Evolutionary conservation across 2,888 invertebrate species (phyloP), one percentile per base, ranked within the genome.

Genomic region (Perdita meconis): DNA sequence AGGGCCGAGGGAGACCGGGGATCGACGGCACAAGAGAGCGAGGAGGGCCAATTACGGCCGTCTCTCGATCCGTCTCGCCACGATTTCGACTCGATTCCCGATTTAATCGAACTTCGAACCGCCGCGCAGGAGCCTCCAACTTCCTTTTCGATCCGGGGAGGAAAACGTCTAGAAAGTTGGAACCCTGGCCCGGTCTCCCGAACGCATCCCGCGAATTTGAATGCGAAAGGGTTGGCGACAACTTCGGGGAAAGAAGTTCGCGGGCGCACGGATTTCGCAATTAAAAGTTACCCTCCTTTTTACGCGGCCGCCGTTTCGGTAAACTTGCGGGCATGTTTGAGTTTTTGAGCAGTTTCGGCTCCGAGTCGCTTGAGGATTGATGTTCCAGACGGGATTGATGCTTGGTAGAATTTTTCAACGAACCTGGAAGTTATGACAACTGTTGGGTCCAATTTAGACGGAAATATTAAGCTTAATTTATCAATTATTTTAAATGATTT

Each of bases 31-130:
- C 68, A 71, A 80, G 81, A 67, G 78, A 76, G 69, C 72, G 74
- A 76, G 80, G 74, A 70, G 78, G 82, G 83, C 80, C 84, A 82
- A 84, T 84, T 83, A 83, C 80, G 68, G 64, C 51, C 74, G 66
- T 76, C 75, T 78, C 71, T 69, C 78, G 84, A 83, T 81, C 73
- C 83, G 84, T 83, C 83, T 78, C 75, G 83, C 71, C 77, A 67
- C 84, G 84, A 80, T 84, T 79, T 84, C 80, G 74, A 74, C 74
- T 82, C 78, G 78, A 84, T 84, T 84, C 65, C 76, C 78, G 84
- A 84, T 84, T 84, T 85, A 84, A 84, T 84, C 85, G 78, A 78
- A 77, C 63, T 69, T 74, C 68, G 63, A 67, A 67, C 59, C 38
- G 19, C 64, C 47, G 24, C 42, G 36, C 24, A 22, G 16, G 38